Percentiles rank a stretch among this genome's conserved stretches.
These are phyloP conservation scores for Rhagologus leucostigma DNA, from an alignment of 2,113 vertebrate species.

Conservation along the genomic window DNA sequence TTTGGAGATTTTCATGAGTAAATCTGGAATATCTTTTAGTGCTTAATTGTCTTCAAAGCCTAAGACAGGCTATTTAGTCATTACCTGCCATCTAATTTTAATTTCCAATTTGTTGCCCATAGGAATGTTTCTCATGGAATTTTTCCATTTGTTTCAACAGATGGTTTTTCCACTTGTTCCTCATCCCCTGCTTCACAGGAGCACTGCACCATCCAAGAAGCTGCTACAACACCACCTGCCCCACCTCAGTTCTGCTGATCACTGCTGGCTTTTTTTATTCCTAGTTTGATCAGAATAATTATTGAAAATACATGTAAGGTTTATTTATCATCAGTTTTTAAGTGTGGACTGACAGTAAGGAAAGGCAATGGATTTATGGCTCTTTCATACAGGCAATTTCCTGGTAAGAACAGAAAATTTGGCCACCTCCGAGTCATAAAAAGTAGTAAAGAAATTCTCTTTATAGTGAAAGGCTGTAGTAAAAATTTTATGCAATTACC, in stretches of 20 bases:
- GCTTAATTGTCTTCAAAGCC: background rate
- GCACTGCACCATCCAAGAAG: background rate
- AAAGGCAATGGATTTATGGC: accelerated
- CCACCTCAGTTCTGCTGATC: background rate
- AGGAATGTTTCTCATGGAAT: background rate
- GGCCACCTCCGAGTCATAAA: background rate
- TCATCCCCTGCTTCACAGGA: background rate
- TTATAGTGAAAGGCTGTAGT: background rate
- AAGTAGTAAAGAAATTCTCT: background rate
- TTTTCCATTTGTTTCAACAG: background rate
- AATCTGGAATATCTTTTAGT: background rate
- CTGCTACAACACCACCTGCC: background rate
- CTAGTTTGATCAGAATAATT: background rate
- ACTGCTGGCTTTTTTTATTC: background rate
- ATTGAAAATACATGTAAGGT: background rate
- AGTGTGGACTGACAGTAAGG: background rate
- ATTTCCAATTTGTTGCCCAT: background rate
- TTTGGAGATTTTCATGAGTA: background rate
- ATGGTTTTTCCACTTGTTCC: background rate
- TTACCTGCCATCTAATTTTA: background rate
- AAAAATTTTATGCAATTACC: background rate
- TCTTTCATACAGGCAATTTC: background rate
- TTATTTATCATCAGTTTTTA: background rate
- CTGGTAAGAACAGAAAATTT: background rate
- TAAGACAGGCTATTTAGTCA: background rate